A percentile compares a stretch with the other conserved stretches of the same genome.
Evolutionary conservation across 2,797 vertebrate genomes (phyloP).

Genomic region (Sphenodon punctatus): DNA sequence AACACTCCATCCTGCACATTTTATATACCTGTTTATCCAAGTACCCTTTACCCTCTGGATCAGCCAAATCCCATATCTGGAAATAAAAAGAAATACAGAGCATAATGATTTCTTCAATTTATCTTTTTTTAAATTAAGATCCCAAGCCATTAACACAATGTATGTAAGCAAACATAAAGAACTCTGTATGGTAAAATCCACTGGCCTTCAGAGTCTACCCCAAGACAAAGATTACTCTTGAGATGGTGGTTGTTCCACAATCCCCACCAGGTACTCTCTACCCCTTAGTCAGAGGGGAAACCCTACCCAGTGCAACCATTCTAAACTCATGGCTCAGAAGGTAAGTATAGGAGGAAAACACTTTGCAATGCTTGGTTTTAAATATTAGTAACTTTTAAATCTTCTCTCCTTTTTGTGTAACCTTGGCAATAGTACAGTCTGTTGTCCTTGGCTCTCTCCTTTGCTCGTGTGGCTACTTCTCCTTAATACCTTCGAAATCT

Average conservation of each 20-base stretch:
- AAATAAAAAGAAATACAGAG: slow-evolving; percentile 30
- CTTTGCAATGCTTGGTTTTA: not conserved
- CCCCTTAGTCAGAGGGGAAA: not conserved
- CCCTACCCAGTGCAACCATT: not conserved
- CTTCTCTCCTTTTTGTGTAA: not conserved
- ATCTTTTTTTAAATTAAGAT: not conserved
- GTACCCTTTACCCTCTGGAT: slow-evolving; percentile 96
- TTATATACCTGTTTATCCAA: slow-evolving; percentile 92
- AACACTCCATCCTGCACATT: not conserved
- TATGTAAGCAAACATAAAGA: not conserved
- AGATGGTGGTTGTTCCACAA: not conserved
- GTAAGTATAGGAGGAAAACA: not conserved
- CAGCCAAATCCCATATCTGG: slow-evolving; percentile 98
- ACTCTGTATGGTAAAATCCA: not conserved
- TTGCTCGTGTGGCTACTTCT: not conserved
- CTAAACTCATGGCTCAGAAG: not conserved
- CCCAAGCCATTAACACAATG: not conserved
- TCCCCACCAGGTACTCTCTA: not conserved
- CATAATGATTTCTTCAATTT: not conserved
- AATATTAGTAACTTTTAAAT: not conserved
- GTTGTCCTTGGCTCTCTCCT: not conserved
- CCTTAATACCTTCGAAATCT: not conserved
- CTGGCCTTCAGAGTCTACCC: too few species aligned
- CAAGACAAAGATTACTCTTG: not conserved
- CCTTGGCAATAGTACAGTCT: not conserved